phyloP scores from a whole-genome alignment of 2,113 vertebrate species.

The Pterocles gutturalis region DNA sequence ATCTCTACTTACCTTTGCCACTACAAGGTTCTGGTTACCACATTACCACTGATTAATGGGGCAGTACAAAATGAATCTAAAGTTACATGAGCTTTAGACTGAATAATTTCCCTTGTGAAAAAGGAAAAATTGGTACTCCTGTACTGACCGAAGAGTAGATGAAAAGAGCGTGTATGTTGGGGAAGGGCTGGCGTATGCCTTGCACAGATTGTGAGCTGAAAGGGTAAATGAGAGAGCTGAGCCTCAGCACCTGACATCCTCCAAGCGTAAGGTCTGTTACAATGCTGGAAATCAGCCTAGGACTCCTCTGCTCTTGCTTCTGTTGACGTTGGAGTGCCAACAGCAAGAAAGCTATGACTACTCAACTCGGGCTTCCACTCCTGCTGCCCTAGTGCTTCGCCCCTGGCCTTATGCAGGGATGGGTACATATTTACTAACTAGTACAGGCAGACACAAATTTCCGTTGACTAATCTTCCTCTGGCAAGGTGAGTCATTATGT shows the following conservation, averaged over 20 bases:
- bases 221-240: neutral
- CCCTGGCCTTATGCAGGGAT: neutral
- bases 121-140: neutral
- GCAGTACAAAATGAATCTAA: neutral
- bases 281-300: conserved; percentile 50
- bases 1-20: neutral
- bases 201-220: neutral
- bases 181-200: neutral
- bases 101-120: neutral
- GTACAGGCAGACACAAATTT: conserved; percentile 21
- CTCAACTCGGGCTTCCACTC: neutral
- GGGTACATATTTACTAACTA: neutral
- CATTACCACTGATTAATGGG: neutral
- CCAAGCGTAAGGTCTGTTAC: neutral
- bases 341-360: neutral
- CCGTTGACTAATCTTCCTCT: conserved; percentile 39
- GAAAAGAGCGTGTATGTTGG: neutral
- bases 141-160: neutral
- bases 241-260: neutral
- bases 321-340: conserved; percentile 6
- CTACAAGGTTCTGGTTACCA: neutral
- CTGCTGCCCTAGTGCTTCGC: neutral
- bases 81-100: neutral
- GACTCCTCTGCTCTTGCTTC: conserved; percentile 26
- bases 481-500: neutral